phyloP scores from a whole-genome alignment of 1,140 invertebrate genomes.

The Carcinoscorpius rotundicauda region DNA sequence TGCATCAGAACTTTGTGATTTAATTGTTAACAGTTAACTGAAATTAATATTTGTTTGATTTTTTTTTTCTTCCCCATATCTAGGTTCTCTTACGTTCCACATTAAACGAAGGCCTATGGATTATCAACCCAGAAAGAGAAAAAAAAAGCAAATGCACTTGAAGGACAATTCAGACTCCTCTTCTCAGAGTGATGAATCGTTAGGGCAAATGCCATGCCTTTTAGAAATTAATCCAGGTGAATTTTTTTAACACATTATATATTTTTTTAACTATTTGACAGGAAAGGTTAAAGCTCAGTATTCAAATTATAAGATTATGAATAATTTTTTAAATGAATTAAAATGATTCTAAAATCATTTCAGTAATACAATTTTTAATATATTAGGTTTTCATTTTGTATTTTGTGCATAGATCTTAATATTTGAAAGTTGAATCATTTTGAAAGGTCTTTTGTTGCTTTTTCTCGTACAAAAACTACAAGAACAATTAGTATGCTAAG shows the following conservation, averaged over 20 bases:
- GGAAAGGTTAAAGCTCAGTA: no score
- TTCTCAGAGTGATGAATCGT: conserved; percentile 34
- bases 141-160: conserved; percentile 61
- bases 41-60: conserved; percentile 4
- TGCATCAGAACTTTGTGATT: not conserved
- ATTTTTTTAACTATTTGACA: no score
- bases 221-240: conserved; percentile 51
- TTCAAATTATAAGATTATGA: no score
- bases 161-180: conserved; percentile 41
- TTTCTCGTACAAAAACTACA: no score
- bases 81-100: conserved; percentile 90
- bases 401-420: no score
- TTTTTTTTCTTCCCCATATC: conserved; percentile 17
- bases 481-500: no score
- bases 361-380: no score
- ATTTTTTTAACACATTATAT: conserved; percentile 3
- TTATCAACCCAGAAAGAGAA: conserved; percentile 71
- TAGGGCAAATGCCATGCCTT: conserved; percentile 44
- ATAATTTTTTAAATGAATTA: no score
- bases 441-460: no score
- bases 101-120: conserved; percentile 76
- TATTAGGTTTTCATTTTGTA: no score
- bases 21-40: not conserved
- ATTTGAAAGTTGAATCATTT: no score
- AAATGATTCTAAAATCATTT: no score